Evolutionary conservation across 1,140 invertebrate genomes (phyloP), one percentile per base, ranked within the genome.

Genomic region (Plodia interpunctella): DNA sequence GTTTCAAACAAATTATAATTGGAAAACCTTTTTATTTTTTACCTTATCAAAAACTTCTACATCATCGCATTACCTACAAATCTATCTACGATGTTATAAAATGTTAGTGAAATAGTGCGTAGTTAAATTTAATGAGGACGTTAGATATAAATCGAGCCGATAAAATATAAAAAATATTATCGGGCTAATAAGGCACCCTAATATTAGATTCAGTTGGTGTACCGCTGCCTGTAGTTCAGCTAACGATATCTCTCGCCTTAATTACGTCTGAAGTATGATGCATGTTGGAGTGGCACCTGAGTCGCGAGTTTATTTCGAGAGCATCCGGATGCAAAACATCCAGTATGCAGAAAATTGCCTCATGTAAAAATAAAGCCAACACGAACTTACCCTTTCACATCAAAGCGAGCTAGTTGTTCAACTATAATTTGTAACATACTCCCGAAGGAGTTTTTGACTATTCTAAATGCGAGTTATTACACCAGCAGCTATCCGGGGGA

Each of bases 261-360:
- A 80, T 76, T 77, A 73, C 61, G 66, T 70, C 55, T 70, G 64
- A 80, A 74, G 72, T 76, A 81, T 80, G 77, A 81, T 81, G 70
- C 73, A 78, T 76, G 74, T 65, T 60, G 35, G 60, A 72, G 70
- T 61, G 64, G 63, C 78, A 80, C 68, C 58, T 60, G 65, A 52
- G 60, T 66, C 38, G 61, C 38, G 61, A 67, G 69, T 76, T 74
- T 84, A 84, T 87, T 83, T 78, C 72, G 70, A 66, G 71, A 66
- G 68, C 75, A 82, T 87, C 83, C 38, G 38, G 38, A 81, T 78
- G 65, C 63, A n/a, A 44, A 44, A 44, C 5, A 17, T 44, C 10
- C 4, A 44, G 5, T 44, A 6, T 15, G 15, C 4, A 15, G 38
- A 44, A 44, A 2, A 3, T n/a, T 4, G 15, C 38, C 10, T 15